Conservation (phyloP, 1,140 invertebrate species). For the Battus philenor region DNA sequence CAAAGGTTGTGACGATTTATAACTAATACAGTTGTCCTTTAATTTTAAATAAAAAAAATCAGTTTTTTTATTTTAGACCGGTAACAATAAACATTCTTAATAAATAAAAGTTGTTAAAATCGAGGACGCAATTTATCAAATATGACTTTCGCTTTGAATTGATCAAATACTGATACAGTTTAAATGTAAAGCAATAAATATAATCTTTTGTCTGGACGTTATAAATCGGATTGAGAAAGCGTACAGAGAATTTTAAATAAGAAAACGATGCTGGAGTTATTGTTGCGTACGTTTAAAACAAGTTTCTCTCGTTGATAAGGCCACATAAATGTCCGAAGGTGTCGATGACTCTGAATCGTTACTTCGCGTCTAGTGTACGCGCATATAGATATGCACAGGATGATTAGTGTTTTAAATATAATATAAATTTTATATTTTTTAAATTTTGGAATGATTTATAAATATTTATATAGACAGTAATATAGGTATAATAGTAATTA, state of each 20-base stretch:
- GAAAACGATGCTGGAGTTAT: constrained; percentile 35
- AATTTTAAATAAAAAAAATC: too few relatives aligned
- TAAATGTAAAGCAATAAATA: constrained; percentile 34
- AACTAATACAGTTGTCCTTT: too few relatives aligned
- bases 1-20: too few relatives aligned
- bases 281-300: constrained; percentile 46
- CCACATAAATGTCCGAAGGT: constrained; percentile 33
- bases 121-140: too few relatives aligned
- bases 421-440: neutral
- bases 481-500: neutral
- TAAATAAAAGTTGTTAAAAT: too few relatives aligned
- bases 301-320: constrained; percentile 56
- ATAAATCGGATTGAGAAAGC: constrained; percentile 52
- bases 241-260: constrained; percentile 47
- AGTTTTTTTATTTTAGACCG: too few relatives aligned
- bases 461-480: neutral
- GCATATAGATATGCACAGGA: too few relatives aligned
- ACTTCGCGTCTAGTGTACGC: neutral
- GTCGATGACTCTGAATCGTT: constrained; percentile 38
- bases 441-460: neutral
- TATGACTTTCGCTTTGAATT: constrained; percentile 8
- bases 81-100: too few relatives aligned
- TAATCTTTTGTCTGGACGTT: constrained; percentile 26
- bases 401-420: neutral
- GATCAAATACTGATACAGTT: constrained; percentile 29